A percentile compares a stretch with the other conserved stretches of the same genome.
Conservation (phyloP, 2,113 vertebrate species). For the Okapia johnstoni region DNA sequence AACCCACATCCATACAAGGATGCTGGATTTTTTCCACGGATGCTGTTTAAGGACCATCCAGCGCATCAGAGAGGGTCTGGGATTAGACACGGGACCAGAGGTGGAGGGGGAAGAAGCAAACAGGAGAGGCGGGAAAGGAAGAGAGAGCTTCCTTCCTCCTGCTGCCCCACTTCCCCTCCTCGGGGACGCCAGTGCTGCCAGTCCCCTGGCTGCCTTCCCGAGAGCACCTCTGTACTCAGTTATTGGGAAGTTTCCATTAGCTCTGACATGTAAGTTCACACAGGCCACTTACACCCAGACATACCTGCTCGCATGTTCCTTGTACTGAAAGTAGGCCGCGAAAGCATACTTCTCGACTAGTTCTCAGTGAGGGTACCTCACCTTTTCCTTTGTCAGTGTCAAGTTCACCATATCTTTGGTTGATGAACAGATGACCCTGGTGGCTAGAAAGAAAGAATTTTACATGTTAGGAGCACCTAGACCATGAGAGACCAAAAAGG, state of each 20-base stretch:
- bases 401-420: neutral
- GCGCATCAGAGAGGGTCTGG: neutral
- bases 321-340: too few relatives aligned
- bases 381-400: neutral
- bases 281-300: neutral
- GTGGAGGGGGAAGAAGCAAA: neutral
- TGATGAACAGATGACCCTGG: neutral
- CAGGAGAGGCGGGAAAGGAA: neutral
- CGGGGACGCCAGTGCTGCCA: neutral
- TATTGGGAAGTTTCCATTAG: neutral
- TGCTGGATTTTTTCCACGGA: rapidly evolving
- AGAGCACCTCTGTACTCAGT: neutral
- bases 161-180: neutral
- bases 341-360: neutral
- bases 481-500: neutral
- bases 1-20: neutral
- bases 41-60: neutral
- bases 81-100: neutral
- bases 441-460: neutral
- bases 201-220: neutral
- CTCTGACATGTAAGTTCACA: neutral
- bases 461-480: neutral
- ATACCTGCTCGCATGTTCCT: neutral
- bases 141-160: neutral
- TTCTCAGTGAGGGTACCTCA: neutral